A percentile compares a stretch with the other conserved stretches of the same genome.
These are phyloP conservation scores for Patella vulgata DNA, from an alignment of 1,140 invertebrate genomes.

Conservation along the genomic window DNA sequence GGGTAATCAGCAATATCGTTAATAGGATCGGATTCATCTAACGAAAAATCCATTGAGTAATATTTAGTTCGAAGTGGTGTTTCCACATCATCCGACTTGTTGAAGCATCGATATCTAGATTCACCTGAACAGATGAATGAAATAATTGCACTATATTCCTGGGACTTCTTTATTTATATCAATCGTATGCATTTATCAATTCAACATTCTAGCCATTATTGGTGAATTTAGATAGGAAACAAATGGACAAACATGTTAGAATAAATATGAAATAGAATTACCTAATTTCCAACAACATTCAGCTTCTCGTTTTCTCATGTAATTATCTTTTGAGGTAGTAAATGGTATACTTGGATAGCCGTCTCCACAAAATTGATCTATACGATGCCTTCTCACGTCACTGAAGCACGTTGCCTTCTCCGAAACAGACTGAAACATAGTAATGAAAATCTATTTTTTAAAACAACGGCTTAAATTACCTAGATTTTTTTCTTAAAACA, in stretches of 20 bases:
- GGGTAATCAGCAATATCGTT: constrained; percentile 46
- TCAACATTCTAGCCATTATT: too few species aligned
- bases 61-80: too few species aligned
- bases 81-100: background rate
- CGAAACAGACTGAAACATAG: constrained; percentile 11
- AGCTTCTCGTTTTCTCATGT: constrained; percentile 35
- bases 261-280: constrained; percentile 25
- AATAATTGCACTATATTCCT: too few species aligned
- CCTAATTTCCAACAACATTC: constrained; percentile 51
- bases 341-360: constrained; percentile 45
- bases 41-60: constrained; percentile 23
- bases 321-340: constrained; percentile 20
- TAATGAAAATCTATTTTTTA: background rate
- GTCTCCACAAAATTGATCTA: constrained; percentile 50
- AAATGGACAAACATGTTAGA: too few species aligned
- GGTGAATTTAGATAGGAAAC: too few species aligned
- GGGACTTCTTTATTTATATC: too few species aligned
- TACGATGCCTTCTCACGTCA: constrained; percentile 40
- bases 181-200: too few species aligned
- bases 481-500: background rate
- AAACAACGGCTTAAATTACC: background rate
- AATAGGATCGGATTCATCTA: constrained; percentile 43
- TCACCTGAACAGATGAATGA: constrained; percentile 34
- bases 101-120: constrained; percentile 42
- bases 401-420: constrained; percentile 37